phyloP scores from a whole-genome alignment of 2,113 vertebrate species.

The Ammodytes marinus region DNA sequence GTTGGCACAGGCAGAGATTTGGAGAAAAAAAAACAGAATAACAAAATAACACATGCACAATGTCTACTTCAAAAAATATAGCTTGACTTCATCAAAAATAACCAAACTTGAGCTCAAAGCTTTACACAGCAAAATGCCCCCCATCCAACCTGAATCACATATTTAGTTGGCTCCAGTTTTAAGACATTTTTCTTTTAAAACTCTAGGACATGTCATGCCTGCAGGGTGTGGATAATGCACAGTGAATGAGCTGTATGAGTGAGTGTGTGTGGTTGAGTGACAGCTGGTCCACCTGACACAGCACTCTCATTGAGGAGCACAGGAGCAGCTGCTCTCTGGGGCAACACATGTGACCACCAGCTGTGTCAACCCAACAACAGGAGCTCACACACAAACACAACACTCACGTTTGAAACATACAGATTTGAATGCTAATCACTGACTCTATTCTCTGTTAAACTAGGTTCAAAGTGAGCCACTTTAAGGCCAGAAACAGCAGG shows the following conservation, averaged over 20 bases:
- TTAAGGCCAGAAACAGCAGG: no score
- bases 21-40: no score
- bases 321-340: constrained; percentile 85
- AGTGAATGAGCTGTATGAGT: background rate
- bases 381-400: no score
- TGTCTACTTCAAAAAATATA: no score
- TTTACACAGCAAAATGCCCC: background rate
- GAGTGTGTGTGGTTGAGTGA: constrained; percentile 78
- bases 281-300: constrained; percentile 90
- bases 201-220: background rate
- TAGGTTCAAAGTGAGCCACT: no score
- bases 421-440: background rate
- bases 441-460: background rate
- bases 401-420: background rate
- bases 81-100: no score
- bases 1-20: no score
- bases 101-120: background rate
- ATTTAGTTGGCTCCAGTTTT: no score
- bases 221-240: background rate
- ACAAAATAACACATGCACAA: no score
- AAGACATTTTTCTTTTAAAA: no score
- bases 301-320: constrained; percentile 78
- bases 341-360: constrained; percentile 88
- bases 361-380: constrained; percentile 80
- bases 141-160: background rate